A percentile compares a stretch with the other conserved stretches of the same genome.
Evolutionary conservation across 2,113 vertebrate species (phyloP).

Genomic region (Nyctibius bracteatus): DNA sequence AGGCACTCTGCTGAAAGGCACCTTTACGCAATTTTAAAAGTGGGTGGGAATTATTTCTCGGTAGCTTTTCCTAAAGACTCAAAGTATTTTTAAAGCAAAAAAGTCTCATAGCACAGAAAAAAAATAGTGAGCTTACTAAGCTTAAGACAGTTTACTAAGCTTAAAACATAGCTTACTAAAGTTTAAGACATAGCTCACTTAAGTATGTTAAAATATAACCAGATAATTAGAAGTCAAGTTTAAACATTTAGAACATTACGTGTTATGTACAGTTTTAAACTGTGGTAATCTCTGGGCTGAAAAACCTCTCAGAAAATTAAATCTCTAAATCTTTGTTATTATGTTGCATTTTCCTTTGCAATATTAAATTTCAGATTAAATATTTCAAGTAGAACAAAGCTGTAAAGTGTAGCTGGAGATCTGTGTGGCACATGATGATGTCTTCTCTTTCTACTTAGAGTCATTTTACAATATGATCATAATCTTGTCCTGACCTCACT

Average conservation of each 20-base stretch:
- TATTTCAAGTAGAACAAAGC: not conserved
- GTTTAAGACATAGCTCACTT: not conserved
- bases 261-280: not conserved
- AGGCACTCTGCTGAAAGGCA: not conserved
- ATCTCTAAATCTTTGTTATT: not conserved
- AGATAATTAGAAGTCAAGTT: not conserved
- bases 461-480: not conserved
- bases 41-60: not conserved
- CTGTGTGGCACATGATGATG: not conserved
- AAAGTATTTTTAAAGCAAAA: not conserved
- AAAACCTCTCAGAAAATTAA: not conserved
- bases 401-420: not conserved
- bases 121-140: accelerated
- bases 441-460: not conserved
- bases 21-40: not conserved
- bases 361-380: not conserved
- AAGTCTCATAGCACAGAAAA: not conserved
- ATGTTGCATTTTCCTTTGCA: not conserved
- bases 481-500: not conserved
- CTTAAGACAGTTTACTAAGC: not conserved
- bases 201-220: not conserved
- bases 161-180: not conserved
- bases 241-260: not conserved
- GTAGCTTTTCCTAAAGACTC: not conserved
- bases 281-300: not conserved